These are phyloP conservation scores for Ennomos fuscantarius DNA, from an alignment of 2,888 invertebrate species.

Conservation along the genomic window DNA sequence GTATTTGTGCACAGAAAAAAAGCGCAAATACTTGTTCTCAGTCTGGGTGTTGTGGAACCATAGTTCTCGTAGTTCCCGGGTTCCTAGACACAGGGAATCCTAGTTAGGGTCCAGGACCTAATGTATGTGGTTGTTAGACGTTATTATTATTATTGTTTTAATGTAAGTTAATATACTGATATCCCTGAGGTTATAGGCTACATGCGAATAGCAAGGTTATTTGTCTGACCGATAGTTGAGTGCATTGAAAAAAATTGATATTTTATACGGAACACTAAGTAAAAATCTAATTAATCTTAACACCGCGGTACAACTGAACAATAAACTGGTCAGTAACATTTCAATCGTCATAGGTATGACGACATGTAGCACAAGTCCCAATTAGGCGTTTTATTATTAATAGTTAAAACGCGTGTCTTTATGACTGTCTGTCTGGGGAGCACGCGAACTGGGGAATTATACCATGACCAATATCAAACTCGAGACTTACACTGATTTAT, in stretches of 20 bases:
- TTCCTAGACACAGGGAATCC: too few species aligned
- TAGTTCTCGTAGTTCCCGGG: too few species aligned
- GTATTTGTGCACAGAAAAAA: too few species aligned
- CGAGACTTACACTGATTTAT: slow-evolving; percentile 15
- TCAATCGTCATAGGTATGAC: slow-evolving; percentile 48
- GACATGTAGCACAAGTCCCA: slow-evolving; percentile 75
- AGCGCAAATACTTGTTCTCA: too few species aligned
- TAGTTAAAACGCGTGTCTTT: slow-evolving; percentile 75
- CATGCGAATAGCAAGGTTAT: too few species aligned
- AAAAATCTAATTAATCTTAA: slow-evolving; percentile 12
- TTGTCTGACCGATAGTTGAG: too few species aligned
- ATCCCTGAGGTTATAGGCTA: not conserved
- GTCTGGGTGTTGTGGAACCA: too few species aligned
- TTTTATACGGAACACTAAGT: slow-evolving; percentile 30
- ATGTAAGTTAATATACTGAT: too few species aligned
- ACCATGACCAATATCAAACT: slow-evolving; percentile 54
- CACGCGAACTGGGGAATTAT: slow-evolving; percentile 74
- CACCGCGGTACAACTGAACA: slow-evolving; percentile 48
- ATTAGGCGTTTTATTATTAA: slow-evolving; percentile 75
- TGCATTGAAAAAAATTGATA: too few species aligned
- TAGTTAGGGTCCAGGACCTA: too few species aligned
- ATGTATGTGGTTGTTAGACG: too few species aligned
- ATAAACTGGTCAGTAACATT: slow-evolving; percentile 63
- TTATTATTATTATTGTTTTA: too few species aligned
- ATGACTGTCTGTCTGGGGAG: slow-evolving; percentile 66